Percentiles rank a stretch among this genome's conserved stretches.
Evolutionary conservation across 2,113 vertebrate genomes (phyloP).

Genomic region (Tenebrosternarchus preto): DNA sequence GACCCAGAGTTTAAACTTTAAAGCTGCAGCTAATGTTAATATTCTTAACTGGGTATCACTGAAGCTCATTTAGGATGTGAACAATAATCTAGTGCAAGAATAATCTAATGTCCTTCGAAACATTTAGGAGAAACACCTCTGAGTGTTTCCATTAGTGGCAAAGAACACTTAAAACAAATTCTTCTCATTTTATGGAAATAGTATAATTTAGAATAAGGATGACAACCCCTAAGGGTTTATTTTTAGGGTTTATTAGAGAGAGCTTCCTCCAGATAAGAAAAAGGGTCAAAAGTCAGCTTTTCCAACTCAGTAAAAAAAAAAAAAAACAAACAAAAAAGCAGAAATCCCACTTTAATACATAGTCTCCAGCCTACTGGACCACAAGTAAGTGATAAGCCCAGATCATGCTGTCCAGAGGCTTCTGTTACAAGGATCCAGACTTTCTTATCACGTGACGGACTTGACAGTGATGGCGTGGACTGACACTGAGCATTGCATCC

Average conservation of each 20-base stretch:
- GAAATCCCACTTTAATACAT: neutral
- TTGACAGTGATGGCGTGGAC: neutral
- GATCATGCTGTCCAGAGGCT: neutral
- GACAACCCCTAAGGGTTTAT: no score
- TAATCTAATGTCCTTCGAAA: conserved; percentile 3
- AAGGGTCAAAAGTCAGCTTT: neutral
- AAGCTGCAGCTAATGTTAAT: neutral
- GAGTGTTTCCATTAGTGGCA: neutral
- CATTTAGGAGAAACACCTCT: neutral
- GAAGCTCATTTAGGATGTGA: conserved; percentile 19
- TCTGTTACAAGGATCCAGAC: neutral
- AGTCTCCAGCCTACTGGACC: neutral
- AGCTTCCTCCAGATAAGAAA: no score
- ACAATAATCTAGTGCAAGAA: conserved; percentile 22
- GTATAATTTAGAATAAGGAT: no score
- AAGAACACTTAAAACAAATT: neutral
- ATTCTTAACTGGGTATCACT: conserved; percentile 35
- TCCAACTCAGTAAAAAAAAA: neutral
- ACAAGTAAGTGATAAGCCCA: neutral
- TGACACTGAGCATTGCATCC: conserved; percentile 15
- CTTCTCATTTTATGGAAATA: no score
- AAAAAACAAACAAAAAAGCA: no score
- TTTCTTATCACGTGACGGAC: neutral
- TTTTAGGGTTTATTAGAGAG: no score
- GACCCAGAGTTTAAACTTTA: neutral